Percentiles rank a stretch among this genome's conserved stretches.
Conservation (phyloP, 2,888 invertebrate species). For the Microchrysa polita region DNA sequence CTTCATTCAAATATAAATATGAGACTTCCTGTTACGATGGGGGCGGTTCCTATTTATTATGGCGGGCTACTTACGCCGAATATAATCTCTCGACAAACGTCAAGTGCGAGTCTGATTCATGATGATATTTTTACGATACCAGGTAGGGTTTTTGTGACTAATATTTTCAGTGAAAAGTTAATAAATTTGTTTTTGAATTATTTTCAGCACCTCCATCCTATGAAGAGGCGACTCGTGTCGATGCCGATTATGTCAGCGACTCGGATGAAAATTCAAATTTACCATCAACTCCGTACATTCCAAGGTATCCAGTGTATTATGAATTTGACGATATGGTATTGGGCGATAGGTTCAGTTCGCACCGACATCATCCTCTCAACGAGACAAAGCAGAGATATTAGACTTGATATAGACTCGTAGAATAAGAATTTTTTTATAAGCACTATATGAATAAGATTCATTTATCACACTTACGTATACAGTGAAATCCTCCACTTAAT, state of each 20-base stretch:
- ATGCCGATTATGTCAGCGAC: background rate
- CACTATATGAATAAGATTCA: background rate
- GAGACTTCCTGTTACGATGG: conserved; percentile 71
- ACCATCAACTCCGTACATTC: background rate
- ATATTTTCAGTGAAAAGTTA: background rate
- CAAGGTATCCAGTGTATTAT: conserved; percentile 40
- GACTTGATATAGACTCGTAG: background rate
- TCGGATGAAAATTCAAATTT: background rate
- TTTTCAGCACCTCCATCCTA: conserved; percentile 35
- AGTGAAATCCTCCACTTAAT: too few relatives aligned
- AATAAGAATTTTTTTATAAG: background rate
- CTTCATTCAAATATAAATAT: conserved; percentile 69
- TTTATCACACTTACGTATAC: too few relatives aligned
- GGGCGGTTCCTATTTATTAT: conserved; percentile 71
- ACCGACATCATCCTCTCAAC: conserved; percentile 8
- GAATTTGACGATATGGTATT: conserved; percentile 28
- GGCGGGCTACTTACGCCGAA: background rate
- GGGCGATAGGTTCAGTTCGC: background rate
- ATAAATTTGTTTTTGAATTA: background rate
- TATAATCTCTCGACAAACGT: background rate
- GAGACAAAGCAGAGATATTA: conserved; percentile 31
- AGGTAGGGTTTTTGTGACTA: background rate
- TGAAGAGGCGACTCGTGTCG: conserved; percentile 25
- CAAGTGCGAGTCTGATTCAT: background rate
- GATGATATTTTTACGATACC: conserved; percentile 1